Evolutionary conservation across 2,113 vertebrate genomes (phyloP).

Genomic region (Psittacus erithacus): DNA sequence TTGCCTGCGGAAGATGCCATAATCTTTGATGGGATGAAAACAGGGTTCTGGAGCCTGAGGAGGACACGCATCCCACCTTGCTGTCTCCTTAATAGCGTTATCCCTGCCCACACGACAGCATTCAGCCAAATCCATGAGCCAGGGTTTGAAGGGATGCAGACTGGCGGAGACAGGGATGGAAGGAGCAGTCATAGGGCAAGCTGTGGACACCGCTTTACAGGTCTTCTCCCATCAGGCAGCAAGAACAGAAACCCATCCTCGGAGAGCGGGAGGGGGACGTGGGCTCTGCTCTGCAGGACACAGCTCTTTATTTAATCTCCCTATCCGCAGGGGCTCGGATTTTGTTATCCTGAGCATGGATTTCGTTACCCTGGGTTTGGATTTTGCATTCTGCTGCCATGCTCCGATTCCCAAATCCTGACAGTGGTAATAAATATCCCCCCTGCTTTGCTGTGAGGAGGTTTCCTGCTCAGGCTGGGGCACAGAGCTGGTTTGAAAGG

Average conservation of each 20-base stretch:
- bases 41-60: not conserved
- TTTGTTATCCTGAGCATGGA: not conserved
- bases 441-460: not conserved
- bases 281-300: not conserved
- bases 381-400: not conserved
- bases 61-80: fast-evolving
- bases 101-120: not conserved
- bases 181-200: not conserved
- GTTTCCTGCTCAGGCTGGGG: not conserved
- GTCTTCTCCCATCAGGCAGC: not conserved
- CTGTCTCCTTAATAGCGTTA: fast-evolving
- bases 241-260: not conserved
- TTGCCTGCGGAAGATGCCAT: not conserved
- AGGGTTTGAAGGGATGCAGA: not conserved
- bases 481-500: not conserved
- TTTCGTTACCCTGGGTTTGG: not conserved
- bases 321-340: not conserved
- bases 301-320: not conserved
- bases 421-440: not conserved
- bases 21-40: not conserved
- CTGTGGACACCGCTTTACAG: not conserved
- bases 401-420: not conserved
- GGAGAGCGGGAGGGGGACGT: not conserved
- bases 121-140: fast-evolving
- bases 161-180: not conserved